Evolutionary conservation across 1,140 invertebrate species (phyloP), one percentile per base, ranked within the genome.

Genomic region (Anthonomus grandis): DNA sequence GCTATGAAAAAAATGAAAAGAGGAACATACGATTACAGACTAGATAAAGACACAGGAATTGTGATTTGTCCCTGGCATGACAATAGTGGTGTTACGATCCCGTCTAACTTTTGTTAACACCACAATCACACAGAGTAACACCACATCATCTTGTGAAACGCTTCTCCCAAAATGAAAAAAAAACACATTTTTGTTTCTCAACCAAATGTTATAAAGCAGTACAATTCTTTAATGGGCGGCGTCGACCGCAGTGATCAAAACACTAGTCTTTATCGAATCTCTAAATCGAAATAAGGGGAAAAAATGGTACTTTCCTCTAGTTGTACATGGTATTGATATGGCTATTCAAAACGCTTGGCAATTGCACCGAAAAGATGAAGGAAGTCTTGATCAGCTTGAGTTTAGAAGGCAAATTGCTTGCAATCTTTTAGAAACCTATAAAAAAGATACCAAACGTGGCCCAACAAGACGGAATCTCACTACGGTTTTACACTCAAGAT

Each of bases 291-390:
- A 60, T 64, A 21, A 9, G 37, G 4, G 60, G 57, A 38, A 63
- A 62, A 64, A 63, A 38, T 64, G 57, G 60, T 63, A 48, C 45
- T 64, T 62, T 67, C 47, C 52, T 57, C 57, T 70, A 58, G 66
- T 64, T 51, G 68, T 59, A 47, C 66, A 68, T 50, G 47, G 61
- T 45, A 27, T 65, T 55, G 60, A 66, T 59, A 63, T 68, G 59
- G 60, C 63, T 36, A 50, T 70, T 45, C 59, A 63, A 56, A 70
- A 70, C 63, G 64, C 67, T 58, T 70, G 64, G 65, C 66, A 66
- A 47, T 60, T 66, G 48, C 66, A 69, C 39, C 38, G 57, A 10
- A 34, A 49, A 13, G 19, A 22, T 36, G 53, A 34, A 27, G 47
- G 53, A 36, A 56, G 48, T 37, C 13, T 56, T 10, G 49, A 59